Conservation (phyloP, 2,888 invertebrate species). For the Ophion ellenae region DNA sequence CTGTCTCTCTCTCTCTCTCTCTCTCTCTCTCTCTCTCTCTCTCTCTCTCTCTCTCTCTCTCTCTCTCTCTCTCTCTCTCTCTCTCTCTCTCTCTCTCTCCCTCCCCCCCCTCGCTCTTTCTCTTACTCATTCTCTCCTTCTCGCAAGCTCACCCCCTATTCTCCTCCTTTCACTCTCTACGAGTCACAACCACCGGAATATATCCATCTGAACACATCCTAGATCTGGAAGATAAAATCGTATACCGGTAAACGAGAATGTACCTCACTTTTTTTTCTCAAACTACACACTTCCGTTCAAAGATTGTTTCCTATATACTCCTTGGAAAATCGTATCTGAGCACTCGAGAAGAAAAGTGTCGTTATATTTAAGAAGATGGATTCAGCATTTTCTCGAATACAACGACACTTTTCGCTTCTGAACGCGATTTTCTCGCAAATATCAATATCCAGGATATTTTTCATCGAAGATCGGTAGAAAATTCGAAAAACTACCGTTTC, state of each 20-base stretch:
- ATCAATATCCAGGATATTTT: constrained; percentile 2
- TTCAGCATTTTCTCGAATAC: no score
- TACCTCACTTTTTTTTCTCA: not conserved
- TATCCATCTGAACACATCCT: constrained; percentile 50
- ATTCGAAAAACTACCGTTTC: not conserved
- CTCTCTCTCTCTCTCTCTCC: constrained; percentile 66
- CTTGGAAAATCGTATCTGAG: not conserved
- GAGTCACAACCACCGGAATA: constrained; percentile 24
- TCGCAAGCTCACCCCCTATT: not conserved
- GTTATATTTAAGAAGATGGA: constrained; percentile 1
- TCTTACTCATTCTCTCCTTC: not conserved
- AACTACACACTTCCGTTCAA: constrained; percentile 14
- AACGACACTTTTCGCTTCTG: not conserved
- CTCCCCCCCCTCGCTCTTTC: constrained; percentile 53
- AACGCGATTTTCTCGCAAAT: not conserved
- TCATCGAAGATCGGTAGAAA: not conserved
- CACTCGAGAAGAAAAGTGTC: not conserved
- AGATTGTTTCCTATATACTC: constrained; percentile 8
- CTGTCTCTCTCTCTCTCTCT: no score
- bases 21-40: no score
- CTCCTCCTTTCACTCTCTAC: not conserved
- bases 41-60: not conserved
- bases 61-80: not conserved
- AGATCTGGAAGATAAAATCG: constrained; percentile 51
- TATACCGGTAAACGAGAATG: constrained; percentile 51